Evolutionary conservation across 2,113 vertebrate species (phyloP), one percentile per base, ranked within the genome.

Genomic region (Gallinago media): DNA sequence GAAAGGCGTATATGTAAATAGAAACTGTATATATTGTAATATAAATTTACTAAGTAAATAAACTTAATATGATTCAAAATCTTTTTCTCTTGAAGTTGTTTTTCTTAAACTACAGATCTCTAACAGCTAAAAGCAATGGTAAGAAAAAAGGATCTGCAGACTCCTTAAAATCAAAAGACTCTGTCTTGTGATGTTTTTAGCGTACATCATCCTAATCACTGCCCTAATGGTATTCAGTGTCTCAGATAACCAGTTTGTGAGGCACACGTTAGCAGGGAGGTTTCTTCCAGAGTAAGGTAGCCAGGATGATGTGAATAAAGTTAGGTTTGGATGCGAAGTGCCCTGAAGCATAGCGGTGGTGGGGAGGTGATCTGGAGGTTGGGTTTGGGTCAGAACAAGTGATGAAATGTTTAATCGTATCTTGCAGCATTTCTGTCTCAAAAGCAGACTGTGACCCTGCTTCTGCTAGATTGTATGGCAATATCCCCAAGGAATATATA

Each of bases 21-120:
- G 79, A 71, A 91, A 92, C 49, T 97, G 96, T 97, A 97, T 85
- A 97, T 97, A 97, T 55, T 96, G 96, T 97, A 97, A 96, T 92
- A 94, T 96, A 97, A 56, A 62, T 95, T 89, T 54, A 84, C 52
- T 75, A 72, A 94, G 25, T 84, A 94, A 96, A 96, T 96, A 96
- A 97, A 96, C 47, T 88, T 90, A 62, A 92, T 87, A 61, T 83
- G 68, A 65, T 59, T 58, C 16, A 81, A 94, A 84, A 42, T 86
- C 49, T 8, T 75, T 83, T 80, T 47, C 85, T 74, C 25, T 32
- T 56, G 5, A 23, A 78, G 40, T 84, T 58, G 11, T 50, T 93
- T 80, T 67, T 79, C 32, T 47, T 63, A 68, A 88, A 54, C 47
- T 32, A 58, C 12, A 23, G 29, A 38, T 31, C 80, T 92, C n/a